Base-by-base conservation (phyloP, 2,888 invertebrate species). In the Melanotus villosus region DNA sequence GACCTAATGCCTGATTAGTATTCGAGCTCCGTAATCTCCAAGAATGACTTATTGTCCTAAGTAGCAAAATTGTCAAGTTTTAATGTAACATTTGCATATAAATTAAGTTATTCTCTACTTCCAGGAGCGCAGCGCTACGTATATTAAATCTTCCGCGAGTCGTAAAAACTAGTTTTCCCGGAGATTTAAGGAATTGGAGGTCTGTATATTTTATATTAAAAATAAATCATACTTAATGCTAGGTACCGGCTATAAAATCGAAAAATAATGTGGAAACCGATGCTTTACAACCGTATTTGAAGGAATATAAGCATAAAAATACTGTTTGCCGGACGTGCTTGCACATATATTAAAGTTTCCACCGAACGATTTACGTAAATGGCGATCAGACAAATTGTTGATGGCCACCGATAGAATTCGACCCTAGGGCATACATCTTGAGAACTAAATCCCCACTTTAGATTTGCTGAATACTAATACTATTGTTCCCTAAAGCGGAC, bases 351-450 rank as follows among this genome's bases (percentile, higher is more conserved):
- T 74, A 70, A 71, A 41, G 58, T 71, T 65, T 65, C 63, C 64
- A 21, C 12, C 52, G 54, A 56, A 45, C 72, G 75, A 77, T 78
- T 77, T 77, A 77, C 75, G 77, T 77, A 77, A 78, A 78, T 77
- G 72, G 78, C 69, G 65, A 75, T 73, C 73, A 74, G 75, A 77
- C 78, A 77, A 77, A 78, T 78, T 76, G 77, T 73, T 77, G 77
- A 78, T 78, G 72, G 73, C 70, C 67, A 72, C 72, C 76, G 76
- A 77, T 76, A 74, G 76, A 74, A 76, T 72, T 73, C 73, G 73
- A 72, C 77, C 75, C 74, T 16, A 26, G 71, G 67, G 74, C 68
- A 75, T 75, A 73, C 71, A 73, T 77, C 75, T 76, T 68, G 71
- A 72, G 72, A 69, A 74, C 71, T 78, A 75, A 78, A 78, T 78